Percentiles rank a stretch among this genome's conserved stretches.
Evolutionary conservation across 2,888 invertebrate species (phyloP).

Genomic region (Parnassius mnemosyne): DNA sequence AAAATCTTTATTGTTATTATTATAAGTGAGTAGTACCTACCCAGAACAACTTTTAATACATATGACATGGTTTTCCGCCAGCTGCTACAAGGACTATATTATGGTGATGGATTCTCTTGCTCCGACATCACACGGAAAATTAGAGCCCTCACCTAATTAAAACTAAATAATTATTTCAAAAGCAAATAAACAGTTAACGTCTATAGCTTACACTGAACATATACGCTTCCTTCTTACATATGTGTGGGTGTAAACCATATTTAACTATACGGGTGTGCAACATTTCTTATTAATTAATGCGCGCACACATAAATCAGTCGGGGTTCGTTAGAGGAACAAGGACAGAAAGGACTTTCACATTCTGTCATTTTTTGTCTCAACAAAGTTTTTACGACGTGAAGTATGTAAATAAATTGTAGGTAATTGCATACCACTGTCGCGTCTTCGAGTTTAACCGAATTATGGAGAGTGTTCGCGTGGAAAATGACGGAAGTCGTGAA

Average conservation of each 20-base stretch:
- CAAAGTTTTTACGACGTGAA: constrained; percentile 40
- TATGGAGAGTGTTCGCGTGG: constrained; percentile 12
- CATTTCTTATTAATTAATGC: constrained; percentile 78
- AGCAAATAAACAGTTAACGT: constrained; percentile 32
- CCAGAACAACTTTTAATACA: too few species aligned
- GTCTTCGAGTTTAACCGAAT: constrained; percentile 27
- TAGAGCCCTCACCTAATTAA: constrained; percentile 3
- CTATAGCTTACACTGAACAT: constrained; percentile 38
- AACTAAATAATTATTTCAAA: constrained; percentile 30
- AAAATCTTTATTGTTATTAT: too few species aligned
- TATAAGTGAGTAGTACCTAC: too few species aligned
- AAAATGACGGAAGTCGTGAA: constrained; percentile 33
- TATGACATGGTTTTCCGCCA: too few species aligned
- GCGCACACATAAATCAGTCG: constrained; percentile 76
- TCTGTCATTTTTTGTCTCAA: constrained; percentile 38
- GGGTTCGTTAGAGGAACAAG: constrained; percentile 73
- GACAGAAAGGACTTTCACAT: constrained; percentile 61
- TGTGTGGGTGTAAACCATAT: constrained; percentile 49
- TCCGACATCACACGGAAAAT: too few species aligned
- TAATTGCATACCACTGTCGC: constrained; percentile 55
- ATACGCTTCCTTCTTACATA: constrained; percentile 16
- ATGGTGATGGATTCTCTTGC: too few species aligned
- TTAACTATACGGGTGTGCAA: constrained; percentile 53
- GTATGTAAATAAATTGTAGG: constrained; percentile 64
- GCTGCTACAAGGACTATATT: too few species aligned